Evolutionary conservation across 30 jellyfish, hydroid and myxozoan genomes (phyloP).

Genomic region (Turritopsis dohrnii): DNA sequence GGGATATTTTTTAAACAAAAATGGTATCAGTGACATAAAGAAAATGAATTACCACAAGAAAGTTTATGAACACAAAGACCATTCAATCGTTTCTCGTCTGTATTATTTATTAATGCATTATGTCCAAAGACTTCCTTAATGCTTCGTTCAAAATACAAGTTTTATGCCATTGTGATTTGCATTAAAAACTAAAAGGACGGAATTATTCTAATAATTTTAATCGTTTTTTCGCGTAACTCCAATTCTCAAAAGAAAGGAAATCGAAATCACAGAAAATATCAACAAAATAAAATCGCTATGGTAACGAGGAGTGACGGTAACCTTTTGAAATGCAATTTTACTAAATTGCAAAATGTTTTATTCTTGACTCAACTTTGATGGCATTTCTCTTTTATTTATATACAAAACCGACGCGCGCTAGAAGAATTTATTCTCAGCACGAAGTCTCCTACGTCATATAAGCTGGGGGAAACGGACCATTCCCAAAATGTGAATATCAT

Average conservation of each 20-base stretch:
- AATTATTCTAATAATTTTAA: neutral
- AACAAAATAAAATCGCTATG: neutral
- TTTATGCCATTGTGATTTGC: neutral
- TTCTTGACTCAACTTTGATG: too few relatives aligned
- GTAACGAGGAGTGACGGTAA: neutral
- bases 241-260: neutral
- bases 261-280: neutral
- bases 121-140: neutral
- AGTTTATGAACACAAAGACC: neutral
- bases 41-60: neutral
- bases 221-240: neutral
- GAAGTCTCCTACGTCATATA: too few relatives aligned
- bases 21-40: neutral
- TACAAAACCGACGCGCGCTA: too few relatives aligned
- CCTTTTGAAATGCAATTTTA: neutral
- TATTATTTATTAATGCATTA: too few relatives aligned
- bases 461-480: too few relatives aligned
- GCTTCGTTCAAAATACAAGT: neutral
- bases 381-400: too few relatives aligned
- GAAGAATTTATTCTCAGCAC: too few relatives aligned
- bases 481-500: too few relatives aligned
- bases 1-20: neutral
- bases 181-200: neutral
- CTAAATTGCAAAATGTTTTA: too few relatives aligned
- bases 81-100: neutral